phyloP scores from a whole-genome alignment of 2,797 vertebrate species.

The Alca torda region DNA sequence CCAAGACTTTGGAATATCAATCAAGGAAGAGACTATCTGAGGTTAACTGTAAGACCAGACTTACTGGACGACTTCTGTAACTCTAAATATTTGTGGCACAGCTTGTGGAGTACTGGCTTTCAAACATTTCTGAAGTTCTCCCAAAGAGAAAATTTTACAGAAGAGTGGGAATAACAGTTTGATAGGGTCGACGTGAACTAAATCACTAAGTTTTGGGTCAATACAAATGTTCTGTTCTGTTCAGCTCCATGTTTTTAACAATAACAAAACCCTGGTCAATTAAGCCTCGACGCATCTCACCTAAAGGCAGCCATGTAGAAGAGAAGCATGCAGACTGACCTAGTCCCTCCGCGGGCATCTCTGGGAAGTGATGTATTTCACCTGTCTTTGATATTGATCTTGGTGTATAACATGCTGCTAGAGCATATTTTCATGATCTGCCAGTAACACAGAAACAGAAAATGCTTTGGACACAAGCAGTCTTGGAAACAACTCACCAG shows the following conservation, averaged over 20 bases:
- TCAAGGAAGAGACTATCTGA: neutral
- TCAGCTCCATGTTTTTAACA: neutral
- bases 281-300: neutral
- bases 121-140: neutral
- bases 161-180: neutral
- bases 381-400: neutral
- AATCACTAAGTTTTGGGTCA: neutral
- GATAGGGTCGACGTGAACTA: neutral
- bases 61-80: neutral
- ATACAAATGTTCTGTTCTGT: neutral
- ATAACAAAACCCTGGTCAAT: neutral
- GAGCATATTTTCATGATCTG: conserved; percentile 10
- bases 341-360: neutral
- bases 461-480: neutral
- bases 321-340: neutral
- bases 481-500: neutral
- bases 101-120: neutral
- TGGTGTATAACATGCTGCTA: neutral
- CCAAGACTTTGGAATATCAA: conserved; percentile 1
- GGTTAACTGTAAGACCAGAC: neutral
- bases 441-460: neutral
- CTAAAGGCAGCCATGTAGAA: neutral
- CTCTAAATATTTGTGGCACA: neutral
- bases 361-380: neutral
- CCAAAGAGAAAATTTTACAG: neutral